These are phyloP conservation scores for Cichlasoma orientale DNA, from an alignment of 2,797 vertebrate genomes.

Conservation along the genomic window DNA sequence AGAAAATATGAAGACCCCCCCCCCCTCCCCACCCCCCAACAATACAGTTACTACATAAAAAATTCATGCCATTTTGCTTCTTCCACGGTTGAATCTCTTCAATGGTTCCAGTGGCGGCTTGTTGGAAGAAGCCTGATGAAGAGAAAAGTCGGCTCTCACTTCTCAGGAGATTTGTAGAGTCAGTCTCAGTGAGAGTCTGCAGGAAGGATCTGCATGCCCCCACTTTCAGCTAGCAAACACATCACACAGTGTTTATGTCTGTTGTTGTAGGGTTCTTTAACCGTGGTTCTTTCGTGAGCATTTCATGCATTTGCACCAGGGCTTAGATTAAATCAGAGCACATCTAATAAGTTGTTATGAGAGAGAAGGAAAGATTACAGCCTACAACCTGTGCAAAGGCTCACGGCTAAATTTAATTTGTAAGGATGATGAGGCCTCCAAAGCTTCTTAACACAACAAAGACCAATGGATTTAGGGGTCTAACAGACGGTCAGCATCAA, in stretches of 20 bases:
- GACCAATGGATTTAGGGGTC: conserved; percentile 33
- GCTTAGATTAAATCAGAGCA: background rate
- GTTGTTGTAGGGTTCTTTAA: conserved; percentile 16
- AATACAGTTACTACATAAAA: conserved; percentile 42
- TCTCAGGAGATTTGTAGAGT: conserved; percentile 50
- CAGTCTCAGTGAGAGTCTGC: conserved; percentile 19
- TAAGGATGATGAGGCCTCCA: conserved; percentile 48
- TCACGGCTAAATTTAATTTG: conserved; percentile 44
- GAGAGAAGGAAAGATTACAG: conserved; percentile 27
- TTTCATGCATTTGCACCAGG: conserved; percentile 2
- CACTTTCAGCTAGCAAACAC: conserved; percentile 14
- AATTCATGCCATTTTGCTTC: conserved; percentile 53
- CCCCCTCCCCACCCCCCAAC: background rate
- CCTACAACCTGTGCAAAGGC: conserved; percentile 28
- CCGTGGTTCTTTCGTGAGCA: conserved; percentile 11
- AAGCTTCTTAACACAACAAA: conserved; percentile 64
- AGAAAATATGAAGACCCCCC: conserved; percentile 14
- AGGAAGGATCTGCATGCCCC: conserved; percentile 4
- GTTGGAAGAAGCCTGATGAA: conserved; percentile 47
- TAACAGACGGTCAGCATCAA: conserved; percentile 43
- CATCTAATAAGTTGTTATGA: conserved; percentile 33
- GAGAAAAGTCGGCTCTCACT: conserved; percentile 30
- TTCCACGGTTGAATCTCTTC: conserved; percentile 43
- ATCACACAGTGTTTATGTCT: conserved; percentile 10
- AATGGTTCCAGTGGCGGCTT: conserved; percentile 26